Base-by-base conservation (phyloP, 2,888 invertebrate species). In the Dynastes tityus region DNA sequence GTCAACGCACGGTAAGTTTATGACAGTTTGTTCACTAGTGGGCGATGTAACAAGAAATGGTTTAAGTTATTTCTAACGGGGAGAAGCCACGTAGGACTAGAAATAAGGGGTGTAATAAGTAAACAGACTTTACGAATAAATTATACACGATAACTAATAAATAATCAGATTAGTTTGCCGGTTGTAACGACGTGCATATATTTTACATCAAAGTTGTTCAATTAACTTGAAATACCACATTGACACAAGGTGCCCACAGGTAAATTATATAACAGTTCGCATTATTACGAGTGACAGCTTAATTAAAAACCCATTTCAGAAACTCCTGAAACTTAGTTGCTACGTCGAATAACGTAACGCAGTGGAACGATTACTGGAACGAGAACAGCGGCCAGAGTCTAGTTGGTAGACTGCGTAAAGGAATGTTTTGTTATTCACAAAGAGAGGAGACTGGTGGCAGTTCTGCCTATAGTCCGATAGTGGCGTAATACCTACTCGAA, bases 401-500 rank as follows among this genome's bases (percentile, higher is more conserved):
- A 45, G 61, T 27, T 29, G 13, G 68, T 29, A 51, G 51, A 27
- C 29, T 51, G 27, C 27, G 61, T 61, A 63, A 37, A 74, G 73
- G 73, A 74, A 74, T 74, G 73, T 63, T 74, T 74, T 74, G 73
- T 74, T 74, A 61, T 74, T 74, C 73, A 63, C 73, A 74, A 74
- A 74, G 73, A 74, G 73, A 55, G 32, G 61, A 61, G 49, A 74
- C 27, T 45, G 45, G 55, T 49, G 51, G 13, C 68, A 22, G 61
- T 55, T 27, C 68, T 29, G 29, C 68, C 51, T 51, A 61, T 61
- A 13, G 61, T 11, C 22, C 61, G 61, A 61, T 74, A 61, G 37
- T 37, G 27, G 27, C 37, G 27, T 68, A 16, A 58, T 76, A 67
- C 61, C 67, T 68, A 8, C 74, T 80, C 76, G 79, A 82, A 83